phyloP scores from a whole-genome alignment of 2,797 vertebrate species.

The Allobates femoralis region DNA sequence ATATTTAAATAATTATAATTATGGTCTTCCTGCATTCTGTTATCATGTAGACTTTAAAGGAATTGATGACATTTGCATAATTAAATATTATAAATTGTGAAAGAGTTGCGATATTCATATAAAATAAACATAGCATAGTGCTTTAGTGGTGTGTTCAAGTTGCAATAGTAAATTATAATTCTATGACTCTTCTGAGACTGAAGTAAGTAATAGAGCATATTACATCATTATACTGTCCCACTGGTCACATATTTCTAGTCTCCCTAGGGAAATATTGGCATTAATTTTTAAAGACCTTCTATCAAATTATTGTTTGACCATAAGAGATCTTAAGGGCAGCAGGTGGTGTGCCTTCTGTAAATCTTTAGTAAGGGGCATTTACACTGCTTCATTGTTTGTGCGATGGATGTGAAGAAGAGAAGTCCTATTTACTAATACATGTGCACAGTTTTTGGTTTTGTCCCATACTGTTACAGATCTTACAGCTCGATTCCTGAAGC shows the following conservation, averaged over 20 bases:
- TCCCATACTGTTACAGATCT: constrained; percentile 37
- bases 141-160: background rate
- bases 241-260: constrained; percentile 16
- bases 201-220: constrained; percentile 14
- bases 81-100: background rate
- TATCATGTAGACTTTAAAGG: no score
- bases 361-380: constrained; percentile 24
- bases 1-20: no score
- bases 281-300: constrained; percentile 42
- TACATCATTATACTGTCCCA: background rate
- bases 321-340: constrained; percentile 37
- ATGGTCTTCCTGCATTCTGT: no score
- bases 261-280: constrained; percentile 29
- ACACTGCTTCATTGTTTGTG: background rate
- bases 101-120: background rate
- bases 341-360: constrained; percentile 46
- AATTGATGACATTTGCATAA: background rate
- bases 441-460: constrained; percentile 50
- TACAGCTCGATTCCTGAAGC: constrained; percentile 7
- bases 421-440: constrained; percentile 43
- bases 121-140: background rate
- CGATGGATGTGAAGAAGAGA: constrained; percentile 34
- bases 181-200: background rate
- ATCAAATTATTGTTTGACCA: constrained; percentile 18
- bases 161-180: background rate